Evolutionary conservation across 35 echinoderm and acorn worm species (phyloP).

Genomic region (Hemicentrotus pulcherrimus): DNA sequence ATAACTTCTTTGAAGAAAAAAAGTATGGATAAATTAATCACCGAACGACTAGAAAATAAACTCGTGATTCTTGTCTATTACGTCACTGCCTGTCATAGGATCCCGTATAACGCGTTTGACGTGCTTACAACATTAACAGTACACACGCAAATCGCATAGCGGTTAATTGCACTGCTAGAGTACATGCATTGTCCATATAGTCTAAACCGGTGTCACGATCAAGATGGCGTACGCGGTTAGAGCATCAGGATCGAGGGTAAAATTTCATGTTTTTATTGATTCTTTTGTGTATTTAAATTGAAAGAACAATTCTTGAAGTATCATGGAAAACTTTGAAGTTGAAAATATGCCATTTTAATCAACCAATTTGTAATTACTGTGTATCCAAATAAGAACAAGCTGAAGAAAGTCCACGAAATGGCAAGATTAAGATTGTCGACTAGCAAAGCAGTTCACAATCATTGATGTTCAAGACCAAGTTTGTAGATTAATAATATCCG

Average conservation of each 20-base stretch:
- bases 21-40: neutral
- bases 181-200: neutral
- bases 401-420: too few species aligned
- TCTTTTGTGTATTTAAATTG: neutral
- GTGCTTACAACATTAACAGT: too few species aligned
- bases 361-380: neutral
- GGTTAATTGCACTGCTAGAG: neutral
- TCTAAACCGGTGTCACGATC: conserved; percentile 42
- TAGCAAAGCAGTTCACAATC: too few species aligned
- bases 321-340: neutral
- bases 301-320: neutral
- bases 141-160: too few species aligned
- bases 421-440: too few species aligned
- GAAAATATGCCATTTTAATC: neutral
- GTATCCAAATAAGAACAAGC: too few species aligned
- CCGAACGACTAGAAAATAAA: neutral
- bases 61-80: neutral
- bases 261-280: neutral
- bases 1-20: neutral
- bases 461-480: too few species aligned
- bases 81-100: neutral
- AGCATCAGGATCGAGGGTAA: conserved; percentile 35
- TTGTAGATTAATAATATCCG: too few species aligned
- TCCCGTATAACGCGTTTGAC: neutral
- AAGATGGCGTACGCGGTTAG: conserved; percentile 44